Base-by-base conservation (phyloP, 1,140 invertebrate genomes). In the Rhagoletis zephyria region DNA sequence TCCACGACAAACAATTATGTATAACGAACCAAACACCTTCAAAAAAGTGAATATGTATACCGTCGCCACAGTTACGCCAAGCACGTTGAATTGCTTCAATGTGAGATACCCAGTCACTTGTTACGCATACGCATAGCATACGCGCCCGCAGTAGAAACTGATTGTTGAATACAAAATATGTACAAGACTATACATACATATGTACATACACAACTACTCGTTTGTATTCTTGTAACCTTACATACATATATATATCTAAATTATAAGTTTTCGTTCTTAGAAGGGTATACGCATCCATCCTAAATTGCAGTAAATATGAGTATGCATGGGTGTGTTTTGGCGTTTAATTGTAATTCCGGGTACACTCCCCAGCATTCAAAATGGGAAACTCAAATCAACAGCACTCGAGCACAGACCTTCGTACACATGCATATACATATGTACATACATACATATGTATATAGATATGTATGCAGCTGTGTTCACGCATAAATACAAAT, bases 271-370 rank as follows among this genome's bases (percentile, higher is more conserved):
- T 7, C 61, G 61, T 4, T 63, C 4, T 14, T 5, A 45, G 70
- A 74, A 42, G 70, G 45, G 64, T 30, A 56, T 5, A 74, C 70
- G 4, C 30, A n/a, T 74, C 9, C 30, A n/a, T 30, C 30, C 30
- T 30, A 30, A 30, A 30, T 30, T 30, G 30, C 30, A 16, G 4
- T 45, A 48, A 1, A 16, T 7, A 16, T 51, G 16, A 16, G 45
- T 16, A 14, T 40, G 67, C 3, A 2, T 16, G 48, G 16, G 6
- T 19, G 45, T 81, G 4, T 1, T n/a, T 42, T 16, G n/a, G 74
- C 45, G 74, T 56, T 81, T 81, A 81, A 81, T 81, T 81, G 74
- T 81, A 30, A 81, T 56, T 81, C n/a, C 4, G 74, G 19, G 14
- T 56, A 81, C 48, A 51, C 74, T n/a, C 74, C 74, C 74, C 48